Percentiles rank a stretch among this genome's conserved stretches.
These are phyloP conservation scores for Poecilia wingei DNA, from an alignment of 2,797 vertebrate genomes.

Conservation along the genomic window DNA sequence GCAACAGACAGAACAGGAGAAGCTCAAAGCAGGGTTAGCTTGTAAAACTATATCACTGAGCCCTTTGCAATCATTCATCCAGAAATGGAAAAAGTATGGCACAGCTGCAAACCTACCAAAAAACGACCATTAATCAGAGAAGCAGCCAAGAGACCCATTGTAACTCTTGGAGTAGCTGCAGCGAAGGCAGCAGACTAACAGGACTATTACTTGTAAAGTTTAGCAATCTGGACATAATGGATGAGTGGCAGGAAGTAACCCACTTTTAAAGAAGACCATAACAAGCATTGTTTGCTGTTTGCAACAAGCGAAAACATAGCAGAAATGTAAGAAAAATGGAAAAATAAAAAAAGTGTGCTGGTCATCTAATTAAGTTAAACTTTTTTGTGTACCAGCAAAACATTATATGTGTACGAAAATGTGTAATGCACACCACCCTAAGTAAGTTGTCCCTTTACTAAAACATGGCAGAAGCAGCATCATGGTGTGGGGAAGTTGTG, in stretches of 20 bases:
- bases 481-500: background rate
- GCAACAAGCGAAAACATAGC: background rate
- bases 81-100: background rate
- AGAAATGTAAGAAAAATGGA: too few species aligned
- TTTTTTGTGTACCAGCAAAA: background rate
- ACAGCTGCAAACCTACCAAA: background rate
- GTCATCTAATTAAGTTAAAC: background rate
- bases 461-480: background rate
- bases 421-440: background rate
- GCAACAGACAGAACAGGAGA: background rate
- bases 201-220: background rate
- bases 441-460: background rate
- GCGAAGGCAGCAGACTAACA: background rate
- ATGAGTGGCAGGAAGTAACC: background rate
- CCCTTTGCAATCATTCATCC: background rate
- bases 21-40: background rate
- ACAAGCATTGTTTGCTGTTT: background rate
- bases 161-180: background rate
- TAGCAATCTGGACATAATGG: background rate
- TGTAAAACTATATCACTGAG: background rate
- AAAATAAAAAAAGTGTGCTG: background rate
- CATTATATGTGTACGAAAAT: background rate
- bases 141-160: background rate
- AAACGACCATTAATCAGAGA: background rate
- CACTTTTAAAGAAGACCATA: background rate